Conservation (phyloP, 2,888 invertebrate genomes). For the Troides helena region DNA sequence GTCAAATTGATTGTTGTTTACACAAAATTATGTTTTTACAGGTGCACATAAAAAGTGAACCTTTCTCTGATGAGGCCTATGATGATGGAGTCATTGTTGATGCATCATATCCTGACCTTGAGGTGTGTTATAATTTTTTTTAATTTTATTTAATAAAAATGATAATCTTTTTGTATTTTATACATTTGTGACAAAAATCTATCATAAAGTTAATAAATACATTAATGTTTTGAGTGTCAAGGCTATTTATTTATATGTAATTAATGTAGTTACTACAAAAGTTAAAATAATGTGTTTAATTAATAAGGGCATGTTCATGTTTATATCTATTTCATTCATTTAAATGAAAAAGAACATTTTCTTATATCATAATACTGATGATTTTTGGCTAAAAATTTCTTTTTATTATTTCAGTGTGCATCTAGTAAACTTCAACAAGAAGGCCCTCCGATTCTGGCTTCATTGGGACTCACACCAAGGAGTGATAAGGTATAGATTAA, state of each 20-base stretch:
- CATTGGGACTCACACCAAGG: constrained; percentile 75
- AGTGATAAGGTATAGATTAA: constrained; percentile 77
- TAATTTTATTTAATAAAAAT: neutral
- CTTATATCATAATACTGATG: neutral
- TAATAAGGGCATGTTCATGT: too few species aligned
- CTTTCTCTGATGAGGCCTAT: constrained; percentile 76
- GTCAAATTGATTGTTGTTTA: constrained; percentile 51
- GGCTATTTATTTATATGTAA: constrained; percentile 51
- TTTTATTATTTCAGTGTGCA: constrained; percentile 57
- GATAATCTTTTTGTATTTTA: neutral
- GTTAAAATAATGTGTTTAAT: neutral
- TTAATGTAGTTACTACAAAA: constrained; percentile 1
- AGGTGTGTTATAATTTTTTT: constrained; percentile 57
- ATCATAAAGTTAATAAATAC: constrained; percentile 24
- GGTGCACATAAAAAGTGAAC: constrained; percentile 81
- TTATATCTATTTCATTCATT: neutral
- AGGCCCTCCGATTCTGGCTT: constrained; percentile 77
- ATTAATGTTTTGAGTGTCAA: constrained; percentile 54
- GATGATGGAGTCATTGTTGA: constrained; percentile 79
- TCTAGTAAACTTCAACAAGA: constrained; percentile 68
- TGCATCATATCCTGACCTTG: constrained; percentile 68
- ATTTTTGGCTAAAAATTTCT: neutral
- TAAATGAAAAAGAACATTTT: neutral
- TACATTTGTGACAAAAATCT: neutral
- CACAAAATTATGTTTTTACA: constrained; percentile 61